Percentiles rank a stretch among this genome's conserved stretches.
Evolutionary conservation across 2,113 vertebrate genomes (phyloP).

Genomic region (Pteruthius melanotis): DNA sequence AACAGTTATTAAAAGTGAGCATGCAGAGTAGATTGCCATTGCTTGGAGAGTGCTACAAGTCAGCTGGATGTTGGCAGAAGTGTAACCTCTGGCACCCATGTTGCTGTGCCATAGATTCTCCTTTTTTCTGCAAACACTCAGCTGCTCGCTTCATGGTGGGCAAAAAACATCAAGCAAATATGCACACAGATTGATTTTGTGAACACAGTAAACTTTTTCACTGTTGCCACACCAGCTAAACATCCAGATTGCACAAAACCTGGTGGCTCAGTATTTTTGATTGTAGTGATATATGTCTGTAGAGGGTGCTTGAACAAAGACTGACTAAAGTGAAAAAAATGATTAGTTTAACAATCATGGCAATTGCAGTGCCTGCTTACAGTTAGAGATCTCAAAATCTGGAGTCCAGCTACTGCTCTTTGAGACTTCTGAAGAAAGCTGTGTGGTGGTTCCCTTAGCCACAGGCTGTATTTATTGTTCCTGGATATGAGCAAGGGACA

Average conservation of each 20-base stretch:
- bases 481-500: conserved; percentile 10
- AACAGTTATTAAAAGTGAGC: neutral
- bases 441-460: neutral
- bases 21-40: neutral
- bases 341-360: neutral
- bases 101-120: neutral
- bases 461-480: conserved; percentile 12
- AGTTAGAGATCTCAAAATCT: neutral
- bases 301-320: neutral
- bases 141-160: neutral
- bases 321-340: neutral
- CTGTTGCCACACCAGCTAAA: neutral
- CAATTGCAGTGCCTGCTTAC: neutral
- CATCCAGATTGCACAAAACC: neutral
- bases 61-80: neutral
- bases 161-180: neutral
- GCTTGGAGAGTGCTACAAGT: neutral
- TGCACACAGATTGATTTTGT: neutral
- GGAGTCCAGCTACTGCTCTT: neutral
- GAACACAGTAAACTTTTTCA: neutral
- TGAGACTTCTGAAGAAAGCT: neutral
- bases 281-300: neutral
- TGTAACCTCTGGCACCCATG: neutral
- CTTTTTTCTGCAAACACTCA: neutral
- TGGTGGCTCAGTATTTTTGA: neutral